Base-by-base conservation (phyloP, 2,888 invertebrate species). In the Tetramorium bicarinatum region DNA sequence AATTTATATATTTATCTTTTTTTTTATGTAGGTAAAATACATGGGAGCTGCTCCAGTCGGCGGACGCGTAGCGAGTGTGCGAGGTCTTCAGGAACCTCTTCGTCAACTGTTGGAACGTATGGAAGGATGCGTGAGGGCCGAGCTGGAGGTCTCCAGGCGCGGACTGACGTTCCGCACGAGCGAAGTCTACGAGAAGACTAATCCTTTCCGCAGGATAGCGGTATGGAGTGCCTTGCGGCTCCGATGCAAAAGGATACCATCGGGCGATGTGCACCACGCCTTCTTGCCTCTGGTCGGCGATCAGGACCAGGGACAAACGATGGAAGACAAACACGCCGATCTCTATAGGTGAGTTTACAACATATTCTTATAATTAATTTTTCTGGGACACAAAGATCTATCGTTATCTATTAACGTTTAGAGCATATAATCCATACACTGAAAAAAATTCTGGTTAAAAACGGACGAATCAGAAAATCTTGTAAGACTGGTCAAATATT, bases 141-240 rank as follows among this genome's bases (percentile, higher is more conserved):
- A 94, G 77, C 89, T 95, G 54, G 95, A 95, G 83, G 93, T 95
- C 0, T 95, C 95, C 0, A 88, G 94, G 6, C 93, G 94, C 1
- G 95, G 95, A 0, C 82, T 95, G 62, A 94, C 94, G 7, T 94
- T 94, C 72, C 93, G 95, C 52, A 93, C 93, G 0, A 84, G 91
- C 15, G 94, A 94, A 11, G 83, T 88, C 0, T 91, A 89, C 72
- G 94, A 95, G 84, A 95, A 95, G 77, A 95, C 97, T 76, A 98
- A 98, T 92, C 97, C 98, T 2, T 98, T 98, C 93, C 97, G 98
- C 29, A 97, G 98, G 66, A 98, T 98, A 94, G 98, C 98, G 1
- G 98, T 98, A 2, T 98, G 98, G 98, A 98, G 98, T 25, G 98
- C 98, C 0, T 97, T 98, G 2, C 98, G 98, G 94, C 97, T 98